These are phyloP conservation scores for Micropoecilia bifurca DNA, from an alignment of 2,797 vertebrate species.

Conservation along the genomic window DNA sequence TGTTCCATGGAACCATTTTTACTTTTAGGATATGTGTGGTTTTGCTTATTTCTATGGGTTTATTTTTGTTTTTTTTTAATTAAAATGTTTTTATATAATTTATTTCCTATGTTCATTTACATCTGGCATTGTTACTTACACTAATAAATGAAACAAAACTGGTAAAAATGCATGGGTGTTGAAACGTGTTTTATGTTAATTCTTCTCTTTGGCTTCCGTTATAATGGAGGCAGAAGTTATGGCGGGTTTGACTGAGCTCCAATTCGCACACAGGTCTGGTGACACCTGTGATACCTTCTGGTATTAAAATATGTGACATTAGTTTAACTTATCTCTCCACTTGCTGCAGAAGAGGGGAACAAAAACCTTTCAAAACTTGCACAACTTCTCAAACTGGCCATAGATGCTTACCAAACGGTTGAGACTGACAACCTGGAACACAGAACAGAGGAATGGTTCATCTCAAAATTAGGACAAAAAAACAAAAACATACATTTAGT, in stretches of 20 bases:
- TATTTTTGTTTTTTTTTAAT: background rate
- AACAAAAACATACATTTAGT: fast-evolving
- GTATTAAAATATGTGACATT: background rate
- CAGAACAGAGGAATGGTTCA: background rate
- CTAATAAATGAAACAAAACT: background rate
- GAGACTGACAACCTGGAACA: constrained; percentile 39
- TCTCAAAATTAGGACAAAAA: too few relatives aligned
- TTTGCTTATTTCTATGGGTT: background rate
- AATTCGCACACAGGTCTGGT: background rate
- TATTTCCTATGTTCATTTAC: background rate
- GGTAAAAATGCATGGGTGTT: background rate
- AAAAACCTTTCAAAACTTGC: background rate
- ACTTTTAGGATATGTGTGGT: background rate
- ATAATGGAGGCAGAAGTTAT: background rate
- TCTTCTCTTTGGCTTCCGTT: background rate
- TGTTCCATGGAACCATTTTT: background rate
- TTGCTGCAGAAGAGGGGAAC: background rate
- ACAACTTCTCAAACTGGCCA: background rate
- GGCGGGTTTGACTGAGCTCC: background rate
- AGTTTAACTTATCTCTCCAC: background rate
- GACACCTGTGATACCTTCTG: background rate
- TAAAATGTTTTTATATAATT: background rate
- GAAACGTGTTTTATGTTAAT: background rate
- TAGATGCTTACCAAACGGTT: constrained; percentile 22
- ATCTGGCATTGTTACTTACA: background rate